A percentile compares a stretch with the other conserved stretches of the same genome.
Evolutionary conservation across 2,797 vertebrate species (phyloP).

Genomic region (Percopsis omiscomaycus): DNA sequence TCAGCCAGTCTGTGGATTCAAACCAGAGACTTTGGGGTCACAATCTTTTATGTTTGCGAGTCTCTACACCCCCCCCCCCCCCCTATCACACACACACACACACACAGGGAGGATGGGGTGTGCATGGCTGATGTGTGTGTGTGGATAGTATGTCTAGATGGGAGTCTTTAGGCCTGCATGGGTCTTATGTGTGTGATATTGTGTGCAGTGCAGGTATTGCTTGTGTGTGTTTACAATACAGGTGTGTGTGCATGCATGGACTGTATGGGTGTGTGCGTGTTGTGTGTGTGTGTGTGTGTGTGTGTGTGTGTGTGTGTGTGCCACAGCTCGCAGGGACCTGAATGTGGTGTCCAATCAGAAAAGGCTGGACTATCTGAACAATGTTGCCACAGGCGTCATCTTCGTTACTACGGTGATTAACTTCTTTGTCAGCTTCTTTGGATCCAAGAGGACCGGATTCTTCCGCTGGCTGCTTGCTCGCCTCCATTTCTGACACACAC

Average conservation of each 20-base stretch:
- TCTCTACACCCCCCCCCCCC: no score
- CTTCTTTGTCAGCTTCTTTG: conserved; percentile 75
- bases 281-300: conserved; percentile 35
- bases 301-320: conserved; percentile 36
- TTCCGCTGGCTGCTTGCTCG: conserved; percentile 75
- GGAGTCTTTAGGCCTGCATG: background rate
- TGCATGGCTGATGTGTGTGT: conserved; percentile 1
- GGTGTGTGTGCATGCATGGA: conserved; percentile 10
- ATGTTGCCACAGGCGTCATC: conserved; percentile 68
- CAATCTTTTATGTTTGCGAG: no score
- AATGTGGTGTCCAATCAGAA: conserved; percentile 75
- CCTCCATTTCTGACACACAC: conserved; percentile 68
- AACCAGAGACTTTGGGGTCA: no score
- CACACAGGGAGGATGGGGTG: background rate
- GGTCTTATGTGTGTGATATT: background rate
- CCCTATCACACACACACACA: background rate
- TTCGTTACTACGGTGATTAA: conserved; percentile 65
- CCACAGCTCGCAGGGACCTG: conserved; percentile 73
- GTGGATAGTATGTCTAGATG: background rate
- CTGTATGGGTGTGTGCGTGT: conserved; percentile 2
- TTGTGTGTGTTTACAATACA: background rate
- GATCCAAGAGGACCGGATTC: conserved; percentile 74
- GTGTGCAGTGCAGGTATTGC: background rate
- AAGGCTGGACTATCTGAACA: conserved; percentile 76
- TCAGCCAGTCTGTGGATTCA: no score